Evolutionary conservation across 2,797 vertebrate species (phyloP), one percentile per base, ranked within the genome.

Genomic region (Harpagifer antarcticus): DNA sequence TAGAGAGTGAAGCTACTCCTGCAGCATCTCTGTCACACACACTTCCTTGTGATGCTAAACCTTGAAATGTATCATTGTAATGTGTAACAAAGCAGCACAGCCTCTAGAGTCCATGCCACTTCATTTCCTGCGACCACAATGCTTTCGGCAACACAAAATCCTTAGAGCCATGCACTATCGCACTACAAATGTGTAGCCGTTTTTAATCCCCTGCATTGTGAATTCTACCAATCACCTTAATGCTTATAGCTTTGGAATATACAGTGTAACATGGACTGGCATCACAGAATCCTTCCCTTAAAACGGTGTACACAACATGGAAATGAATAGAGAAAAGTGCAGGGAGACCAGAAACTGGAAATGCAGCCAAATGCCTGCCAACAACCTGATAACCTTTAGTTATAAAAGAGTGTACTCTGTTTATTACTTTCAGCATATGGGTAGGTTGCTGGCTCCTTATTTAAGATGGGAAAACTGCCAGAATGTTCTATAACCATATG

Each of bases 271-370:
- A 42, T 13, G 3, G 19, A 56, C 54, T 65, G 44, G 13, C 47
- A 54, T 63, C 53, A 55, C 69, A 17, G 23, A 49, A 23, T 64
- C 53, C 33, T 64, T 40, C 44, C 17, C 19, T 42, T 56, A 16
- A 72, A 67, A 52, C 1, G 5, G 9, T 27, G 60, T 23, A 44
- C 31, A 53, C 33, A 60, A 14, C 9, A 11, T 58, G 43, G 42
- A 54, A 72, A 19, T 73, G 64, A 73, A 76, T 71, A 61, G 49
- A 67, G 45, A 68, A 23, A 31, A 54, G 65, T n/a, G 27, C 16
- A 23, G 63, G 52, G 61, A 60, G 73, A 66, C 55, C 48, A 52
- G 43, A 37, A 43, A 56, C n/a, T 33, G 43, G 56, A 71, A 66
- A 45, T 33, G 16, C 23, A 45, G 27, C n/a, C n/a, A 17, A n/a